Conservation (phyloP, 2,113 vertebrate genomes). For the Sprattus sprattus region DNA sequence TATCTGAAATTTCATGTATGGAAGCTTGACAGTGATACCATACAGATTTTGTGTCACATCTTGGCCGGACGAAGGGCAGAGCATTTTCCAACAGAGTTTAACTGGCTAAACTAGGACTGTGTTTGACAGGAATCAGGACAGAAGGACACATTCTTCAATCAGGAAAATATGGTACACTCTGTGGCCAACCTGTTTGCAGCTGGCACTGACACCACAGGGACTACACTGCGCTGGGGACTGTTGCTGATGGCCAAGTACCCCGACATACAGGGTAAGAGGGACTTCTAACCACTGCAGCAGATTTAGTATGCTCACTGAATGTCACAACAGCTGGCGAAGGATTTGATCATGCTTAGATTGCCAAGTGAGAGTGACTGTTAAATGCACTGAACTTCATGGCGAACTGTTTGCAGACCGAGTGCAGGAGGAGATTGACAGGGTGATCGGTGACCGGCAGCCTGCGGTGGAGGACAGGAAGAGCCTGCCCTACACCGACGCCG, state of each 20-base stretch:
- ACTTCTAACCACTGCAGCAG: not conserved
- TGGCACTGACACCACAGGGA: slow-evolving; percentile 61
- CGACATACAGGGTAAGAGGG: slow-evolving; percentile 63
- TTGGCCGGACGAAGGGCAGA: no score
- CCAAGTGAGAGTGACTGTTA: no score
- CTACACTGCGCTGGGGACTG: slow-evolving; percentile 58
- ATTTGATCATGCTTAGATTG: not conserved
- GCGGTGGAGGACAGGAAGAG: slow-evolving; percentile 55
- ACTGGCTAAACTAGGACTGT: not conserved
- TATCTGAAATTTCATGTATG: no score
- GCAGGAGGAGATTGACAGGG: slow-evolving; percentile 47
- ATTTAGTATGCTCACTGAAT: not conserved
- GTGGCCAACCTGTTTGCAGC: slow-evolving; percentile 61
- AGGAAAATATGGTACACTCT: slow-evolving; percentile 51
- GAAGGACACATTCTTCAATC: slow-evolving; percentile 39
- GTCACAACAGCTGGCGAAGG: not conserved
- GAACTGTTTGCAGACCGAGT: slow-evolving; percentile 33
- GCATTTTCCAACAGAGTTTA: no score
- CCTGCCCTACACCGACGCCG: slow-evolving; percentile 52
- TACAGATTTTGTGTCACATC: no score
- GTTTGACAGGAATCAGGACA: slow-evolving; percentile 32
- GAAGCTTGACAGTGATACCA: no score
- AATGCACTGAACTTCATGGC: not conserved
- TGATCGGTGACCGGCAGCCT: slow-evolving; percentile 44
- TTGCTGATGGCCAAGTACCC: slow-evolving; percentile 68